Base-by-base conservation (phyloP, 1,140 invertebrate genomes). In the Colletes gigas region DNA sequence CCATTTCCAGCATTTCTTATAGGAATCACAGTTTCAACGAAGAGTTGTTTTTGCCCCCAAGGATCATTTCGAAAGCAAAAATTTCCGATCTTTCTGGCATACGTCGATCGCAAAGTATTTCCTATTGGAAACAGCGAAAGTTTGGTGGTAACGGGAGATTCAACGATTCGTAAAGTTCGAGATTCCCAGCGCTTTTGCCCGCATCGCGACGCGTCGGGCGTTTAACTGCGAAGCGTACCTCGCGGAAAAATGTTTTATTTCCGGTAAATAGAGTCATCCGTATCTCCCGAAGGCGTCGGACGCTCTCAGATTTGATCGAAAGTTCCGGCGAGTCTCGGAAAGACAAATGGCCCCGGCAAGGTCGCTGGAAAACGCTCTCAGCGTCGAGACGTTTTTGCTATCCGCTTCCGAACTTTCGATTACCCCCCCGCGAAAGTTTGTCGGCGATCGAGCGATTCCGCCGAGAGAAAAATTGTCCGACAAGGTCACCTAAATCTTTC, bases 301-400 rank as follows among this genome's bases (percentile, higher is more conserved):
- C 44, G 52, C 17, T 41, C 54, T 21, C 19, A 66, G 67, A 62
- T 76, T 76, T 68, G 74, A 76, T 76, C 55, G 74, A 67, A 76
- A 44, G 63, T 67, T 76, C 52, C 63, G 52, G 30, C 62, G 62
- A 54, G 50, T 7, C 41, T 19, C 15, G n/a, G 14, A 19, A 68
- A 76, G 74, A 76, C 74, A 76, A 76, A 76, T 76, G 63, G 63
- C n/a, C 52, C 10, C 0, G 44, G 63, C 52, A 76, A 57, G 74
- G 52, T 57, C 74, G 55, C 52, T 62, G 74, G 74, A 76, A 76
- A 12, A 50, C 39, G 30, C 10, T 68, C 50, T 41, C 74, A 59
- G 19, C 63, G 52, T 55, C 63, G 63, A 39, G 19, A 17, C 52
- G 74, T 57, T 76, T 57, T 67, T 63, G 0, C 63, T 6, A 19